Percentiles rank a stretch among this genome's conserved stretches.
phyloP scores from a whole-genome alignment of 2,888 invertebrate genomes.

The Aphidoletes aphidimyza region DNA sequence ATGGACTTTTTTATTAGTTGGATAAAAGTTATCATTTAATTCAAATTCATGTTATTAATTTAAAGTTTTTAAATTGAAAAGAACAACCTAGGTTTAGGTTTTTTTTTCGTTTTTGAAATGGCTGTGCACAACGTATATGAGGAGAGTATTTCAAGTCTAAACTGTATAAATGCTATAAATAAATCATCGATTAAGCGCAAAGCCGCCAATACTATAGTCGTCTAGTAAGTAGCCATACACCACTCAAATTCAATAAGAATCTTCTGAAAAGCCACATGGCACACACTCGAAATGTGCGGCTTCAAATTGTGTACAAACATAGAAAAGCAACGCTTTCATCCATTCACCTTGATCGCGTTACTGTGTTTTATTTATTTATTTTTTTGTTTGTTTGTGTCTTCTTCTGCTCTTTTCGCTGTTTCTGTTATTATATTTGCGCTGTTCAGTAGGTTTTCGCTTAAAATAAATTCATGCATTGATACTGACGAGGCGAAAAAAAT shows the following conservation, averaged over 20 bases:
- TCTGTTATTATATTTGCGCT: conserved; percentile 9
- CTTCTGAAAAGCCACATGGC: conserved; percentile 8
- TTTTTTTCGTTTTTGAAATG: no score
- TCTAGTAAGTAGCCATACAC: conserved; percentile 26
- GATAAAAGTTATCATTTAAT: no score
- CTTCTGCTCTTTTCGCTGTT: background rate
- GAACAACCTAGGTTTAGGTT: no score
- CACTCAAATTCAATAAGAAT: background rate
- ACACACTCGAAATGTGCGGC: background rate
- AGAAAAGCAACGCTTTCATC: background rate
- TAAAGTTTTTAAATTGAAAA: no score
- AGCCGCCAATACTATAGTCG: background rate
- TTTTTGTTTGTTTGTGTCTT: background rate
- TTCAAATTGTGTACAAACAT: conserved; percentile 11
- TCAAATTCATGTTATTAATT: no score
- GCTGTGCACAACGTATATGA: no score
- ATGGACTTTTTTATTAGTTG: no score
- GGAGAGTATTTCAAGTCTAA: no score
- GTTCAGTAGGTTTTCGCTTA: background rate
- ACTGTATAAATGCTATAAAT: conserved; percentile 24
- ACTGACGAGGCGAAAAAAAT: background rate
- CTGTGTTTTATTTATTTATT: background rate
- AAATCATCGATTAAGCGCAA: background rate
- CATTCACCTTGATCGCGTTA: conserved; percentile 23
- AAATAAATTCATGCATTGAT: background rate